phyloP scores from a whole-genome alignment of 2,888 invertebrate species.

The Cephus sareptanus region DNA sequence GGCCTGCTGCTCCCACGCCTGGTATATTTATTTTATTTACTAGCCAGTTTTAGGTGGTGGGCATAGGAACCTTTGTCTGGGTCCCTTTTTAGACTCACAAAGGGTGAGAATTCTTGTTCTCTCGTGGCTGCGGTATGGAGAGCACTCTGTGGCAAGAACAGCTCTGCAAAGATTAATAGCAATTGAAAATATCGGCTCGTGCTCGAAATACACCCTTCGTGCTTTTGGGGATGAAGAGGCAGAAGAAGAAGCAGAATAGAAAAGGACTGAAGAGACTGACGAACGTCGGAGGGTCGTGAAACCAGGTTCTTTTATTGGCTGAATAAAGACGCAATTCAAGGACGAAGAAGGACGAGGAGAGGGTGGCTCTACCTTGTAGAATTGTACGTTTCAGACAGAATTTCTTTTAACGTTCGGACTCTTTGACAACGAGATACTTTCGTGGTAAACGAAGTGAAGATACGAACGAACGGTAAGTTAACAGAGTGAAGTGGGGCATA shows the following conservation, averaged over 20 bases:
- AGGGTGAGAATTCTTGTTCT: not conserved
- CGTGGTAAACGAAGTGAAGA: not conserved
- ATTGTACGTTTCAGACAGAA: not conserved
- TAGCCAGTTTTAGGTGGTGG: not conserved
- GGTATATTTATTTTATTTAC: not conserved
- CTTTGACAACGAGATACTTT: not conserved
- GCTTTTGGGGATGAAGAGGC: not conserved
- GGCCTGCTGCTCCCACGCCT: not conserved
- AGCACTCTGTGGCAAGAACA: not conserved
- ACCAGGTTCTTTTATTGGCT: not conserved
- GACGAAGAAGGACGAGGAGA: not conserved
- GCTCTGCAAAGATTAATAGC: slow-evolving; percentile 4
- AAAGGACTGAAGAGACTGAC: not conserved
- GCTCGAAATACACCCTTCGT: not conserved
- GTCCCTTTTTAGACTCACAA: not conserved
- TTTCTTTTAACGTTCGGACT: not conserved
- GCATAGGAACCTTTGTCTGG: not conserved
- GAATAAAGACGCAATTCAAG: not conserved
- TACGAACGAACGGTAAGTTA: slow-evolving; percentile 4
- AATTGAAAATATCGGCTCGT: slow-evolving; percentile 19
- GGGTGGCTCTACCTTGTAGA: not conserved
- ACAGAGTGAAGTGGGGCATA: not conserved
- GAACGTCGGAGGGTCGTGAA: not conserved
- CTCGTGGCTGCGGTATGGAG: not conserved
- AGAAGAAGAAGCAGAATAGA: slow-evolving; percentile 2